A percentile compares a stretch with the other conserved stretches of the same genome.
phyloP scores from a whole-genome alignment of 1,140 invertebrate species.

The Drosophila sucinea region DNA sequence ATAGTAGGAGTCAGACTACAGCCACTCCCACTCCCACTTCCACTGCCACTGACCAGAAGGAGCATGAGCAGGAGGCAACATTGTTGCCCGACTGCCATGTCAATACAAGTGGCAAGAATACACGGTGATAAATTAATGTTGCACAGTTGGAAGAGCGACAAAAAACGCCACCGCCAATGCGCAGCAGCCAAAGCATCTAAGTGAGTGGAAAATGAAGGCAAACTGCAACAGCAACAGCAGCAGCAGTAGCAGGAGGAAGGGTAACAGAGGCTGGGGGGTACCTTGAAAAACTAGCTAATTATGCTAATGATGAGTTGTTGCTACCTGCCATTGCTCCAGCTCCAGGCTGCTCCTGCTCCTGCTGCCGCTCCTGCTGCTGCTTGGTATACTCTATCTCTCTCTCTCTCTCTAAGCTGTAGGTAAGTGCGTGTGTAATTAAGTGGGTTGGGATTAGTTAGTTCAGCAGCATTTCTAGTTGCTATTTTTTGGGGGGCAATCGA shows the following conservation, averaged over 20 bases:
- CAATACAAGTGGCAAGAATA: slow-evolving; percentile 67
- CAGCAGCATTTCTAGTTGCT: slow-evolving; percentile 31
- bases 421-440: slow-evolving; percentile 72
- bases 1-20: slow-evolving; percentile 27
- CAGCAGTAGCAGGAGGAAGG: slow-evolving; percentile 7
- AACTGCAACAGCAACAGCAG: slow-evolving; percentile 38
- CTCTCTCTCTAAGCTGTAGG: slow-evolving; percentile 59
- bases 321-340: neutral
- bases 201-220: slow-evolving; percentile 37
- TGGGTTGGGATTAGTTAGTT: slow-evolving; percentile 63
- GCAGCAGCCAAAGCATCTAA: slow-evolving; percentile 54
- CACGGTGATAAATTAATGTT: slow-evolving; percentile 76
- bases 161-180: slow-evolving; percentile 71
- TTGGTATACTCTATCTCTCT: slow-evolving; percentile 29
- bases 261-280: slow-evolving; percentile 35
- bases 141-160: slow-evolving; percentile 51
- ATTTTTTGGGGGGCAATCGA: slow-evolving; percentile 18
- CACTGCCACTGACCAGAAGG: slow-evolving; percentile 26
- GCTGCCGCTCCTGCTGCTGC: slow-evolving; percentile 24
- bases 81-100: slow-evolving; percentile 39
- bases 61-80: slow-evolving; percentile 15
- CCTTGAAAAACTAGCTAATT: slow-evolving; percentile 64
- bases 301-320: slow-evolving; percentile 58
- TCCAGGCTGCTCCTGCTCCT: slow-evolving; percentile 4
- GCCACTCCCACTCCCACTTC: neutral